Evolutionary conservation across 1,140 invertebrate species (phyloP), one percentile per base, ranked within the genome.

Genomic region (Pachyrhynchus sulphureomaculatus): DNA sequence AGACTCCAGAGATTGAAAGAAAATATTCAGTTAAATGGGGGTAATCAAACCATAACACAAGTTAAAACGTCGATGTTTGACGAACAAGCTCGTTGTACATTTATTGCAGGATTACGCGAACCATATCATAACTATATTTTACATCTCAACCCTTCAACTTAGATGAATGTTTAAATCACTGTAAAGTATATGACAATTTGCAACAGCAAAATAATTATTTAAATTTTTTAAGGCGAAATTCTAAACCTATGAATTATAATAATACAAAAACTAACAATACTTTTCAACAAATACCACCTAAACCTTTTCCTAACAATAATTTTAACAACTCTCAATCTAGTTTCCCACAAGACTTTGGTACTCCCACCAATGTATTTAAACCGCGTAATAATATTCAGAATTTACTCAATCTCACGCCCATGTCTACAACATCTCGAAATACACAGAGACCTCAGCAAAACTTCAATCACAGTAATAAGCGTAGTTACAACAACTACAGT

Each of bases 101-200:
- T 41, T 41, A 41, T 41, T 8, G 8, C 37, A 41, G 37, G 20
- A 10, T 10, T 41, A 3, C 8, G 13, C 8, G 37, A 41, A 41
- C 29, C 29, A 1, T 49, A 49, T 49, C 13, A 9, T 26, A n/a
- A 23, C n/a, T 33, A n/a, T 36, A 20, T 33, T 33, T 32, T 8
- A 12, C 29, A 36, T 10, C 21, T 26, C 29, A 49, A 26, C 18
- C 47, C 47, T 12, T n/a, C 26, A 20, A 10, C 32, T 18, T 49
- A 49, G 26, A 17, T 15, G 20, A 2, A 15, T 49, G 24, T 49
- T 13, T 49, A 17, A 49, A 29, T 33, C 29, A 32, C 32, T 49
- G 47, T 49, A 49, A 24, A 36, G 47, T 32, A 49, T 49, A 49
- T 17, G 47, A 49, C 17, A 49, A 49, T 18, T 18, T 49, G 9